These are phyloP conservation scores for Drosophila suboccidentalis DNA, from an alignment of 2,888 invertebrate species.

Conservation along the genomic window DNA sequence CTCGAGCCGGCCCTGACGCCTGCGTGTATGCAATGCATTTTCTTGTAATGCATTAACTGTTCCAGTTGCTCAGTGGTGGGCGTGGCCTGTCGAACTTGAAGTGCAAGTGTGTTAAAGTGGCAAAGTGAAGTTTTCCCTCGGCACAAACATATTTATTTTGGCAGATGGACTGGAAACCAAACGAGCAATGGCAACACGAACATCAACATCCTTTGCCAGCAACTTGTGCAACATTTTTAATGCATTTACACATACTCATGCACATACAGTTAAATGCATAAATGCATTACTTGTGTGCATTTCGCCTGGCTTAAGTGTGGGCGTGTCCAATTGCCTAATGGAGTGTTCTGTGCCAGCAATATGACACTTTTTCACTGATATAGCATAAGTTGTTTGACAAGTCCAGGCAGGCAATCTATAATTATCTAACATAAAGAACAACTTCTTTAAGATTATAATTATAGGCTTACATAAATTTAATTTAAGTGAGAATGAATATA, in stretches of 20 bases:
- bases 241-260: constrained; percentile 51
- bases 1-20: constrained; percentile 15
- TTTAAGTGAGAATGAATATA: neutral
- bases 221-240: constrained; percentile 63
- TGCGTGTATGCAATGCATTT: constrained; percentile 52
- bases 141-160: constrained; percentile 79
- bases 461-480: neutral
- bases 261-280: constrained; percentile 35
- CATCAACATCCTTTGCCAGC: constrained; percentile 30
- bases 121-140: constrained; percentile 54
- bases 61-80: constrained; percentile 28
- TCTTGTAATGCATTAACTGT: constrained; percentile 73
- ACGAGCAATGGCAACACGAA: constrained; percentile 49
- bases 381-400: neutral
- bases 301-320: constrained; percentile 33
- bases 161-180: constrained; percentile 80
- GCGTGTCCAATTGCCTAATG: constrained; percentile 57
- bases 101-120: constrained; percentile 63
- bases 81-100: constrained; percentile 59
- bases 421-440: neutral
- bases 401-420: neutral
- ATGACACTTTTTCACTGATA: neutral
- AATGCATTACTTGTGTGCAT: constrained; percentile 56
- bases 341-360: constrained; percentile 47
- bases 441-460: neutral